Percentiles rank a stretch among this genome's conserved stretches.
phyloP scores from a whole-genome alignment of 2,888 invertebrate species.

The Nematopogon swammerdamellus region DNA sequence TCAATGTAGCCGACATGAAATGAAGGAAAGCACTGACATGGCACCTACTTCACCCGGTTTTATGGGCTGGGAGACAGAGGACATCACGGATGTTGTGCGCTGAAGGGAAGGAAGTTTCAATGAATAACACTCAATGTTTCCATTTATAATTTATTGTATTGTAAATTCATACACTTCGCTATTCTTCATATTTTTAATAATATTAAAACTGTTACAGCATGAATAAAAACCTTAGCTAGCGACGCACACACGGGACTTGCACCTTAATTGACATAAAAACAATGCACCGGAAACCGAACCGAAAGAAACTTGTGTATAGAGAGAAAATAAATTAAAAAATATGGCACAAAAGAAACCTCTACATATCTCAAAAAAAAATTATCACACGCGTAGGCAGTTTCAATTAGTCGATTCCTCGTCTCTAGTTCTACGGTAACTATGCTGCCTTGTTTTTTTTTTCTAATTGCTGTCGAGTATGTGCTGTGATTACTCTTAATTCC shows the following conservation, averaged over 20 bases:
- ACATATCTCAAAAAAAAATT: not conserved
- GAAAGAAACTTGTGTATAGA: not conserved
- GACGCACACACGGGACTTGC: not conserved
- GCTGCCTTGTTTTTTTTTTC: not conserved
- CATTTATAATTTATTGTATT: not conserved
- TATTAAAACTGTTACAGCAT: not conserved
- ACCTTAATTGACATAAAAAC: not conserved
- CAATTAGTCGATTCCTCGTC: slow-evolving; percentile 12
- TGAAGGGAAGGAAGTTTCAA: too few relatives aligned
- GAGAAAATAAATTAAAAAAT: not conserved
- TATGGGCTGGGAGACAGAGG: too few relatives aligned
- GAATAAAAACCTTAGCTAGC: not conserved
- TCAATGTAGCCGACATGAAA: too few relatives aligned
- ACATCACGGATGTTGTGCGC: too few relatives aligned
- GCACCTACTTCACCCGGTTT: too few relatives aligned
- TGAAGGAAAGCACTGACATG: too few relatives aligned
- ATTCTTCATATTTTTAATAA: not conserved
- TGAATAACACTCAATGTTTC: too few relatives aligned
- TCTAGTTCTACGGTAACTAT: slow-evolving; percentile 3
- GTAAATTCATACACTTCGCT: not conserved
- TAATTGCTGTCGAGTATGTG: too few relatives aligned
- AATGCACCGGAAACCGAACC: not conserved
- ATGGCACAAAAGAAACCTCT: not conserved
- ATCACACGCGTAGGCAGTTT: slow-evolving; percentile 31
- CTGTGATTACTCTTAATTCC: too few relatives aligned